Percentiles rank a stretch among this genome's conserved stretches.
These are phyloP conservation scores for Tetramorium parvispinum DNA, from an alignment of 1,140 invertebrate genomes.

Conservation along the genomic window DNA sequence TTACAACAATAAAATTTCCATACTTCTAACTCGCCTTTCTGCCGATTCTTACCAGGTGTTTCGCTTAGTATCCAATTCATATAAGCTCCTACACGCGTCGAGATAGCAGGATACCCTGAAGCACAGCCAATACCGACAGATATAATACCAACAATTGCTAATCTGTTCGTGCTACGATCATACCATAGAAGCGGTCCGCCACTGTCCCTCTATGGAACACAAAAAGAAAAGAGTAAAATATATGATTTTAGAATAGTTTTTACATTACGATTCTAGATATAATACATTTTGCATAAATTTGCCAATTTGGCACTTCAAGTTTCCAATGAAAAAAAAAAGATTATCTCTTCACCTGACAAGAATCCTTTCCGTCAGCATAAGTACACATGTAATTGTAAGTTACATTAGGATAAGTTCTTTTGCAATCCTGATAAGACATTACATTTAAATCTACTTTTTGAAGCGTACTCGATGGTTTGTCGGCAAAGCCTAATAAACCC, in stretches of 20 bases:
- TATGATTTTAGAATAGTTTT: background rate
- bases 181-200: slow-evolving; percentile 89
- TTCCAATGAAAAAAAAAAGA: no score
- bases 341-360: slow-evolving; percentile 74
- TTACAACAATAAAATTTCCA: background rate
- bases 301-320: no score
- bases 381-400: slow-evolving; percentile 88
- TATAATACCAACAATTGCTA: slow-evolving; percentile 86
- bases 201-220: slow-evolving; percentile 87
- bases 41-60: slow-evolving; percentile 79
- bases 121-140: slow-evolving; percentile 85
- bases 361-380: slow-evolving; percentile 63
- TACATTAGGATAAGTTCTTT: no score
- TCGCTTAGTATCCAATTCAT: slow-evolving; percentile 86
- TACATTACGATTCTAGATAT: background rate
- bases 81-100: slow-evolving; percentile 84
- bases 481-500: slow-evolving; percentile 87
- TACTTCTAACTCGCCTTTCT: background rate
- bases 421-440: slow-evolving; percentile 63
- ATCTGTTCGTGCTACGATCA: slow-evolving; percentile 80
- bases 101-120: slow-evolving; percentile 83
- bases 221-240: background rate
- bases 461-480: slow-evolving; percentile 85
- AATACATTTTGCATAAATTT: background rate
- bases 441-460: slow-evolving; percentile 87